Evolutionary conservation across 2,888 invertebrate species (phyloP), one percentile per base, ranked within the genome.

Genomic region (Standfussiana lucernea): DNA sequence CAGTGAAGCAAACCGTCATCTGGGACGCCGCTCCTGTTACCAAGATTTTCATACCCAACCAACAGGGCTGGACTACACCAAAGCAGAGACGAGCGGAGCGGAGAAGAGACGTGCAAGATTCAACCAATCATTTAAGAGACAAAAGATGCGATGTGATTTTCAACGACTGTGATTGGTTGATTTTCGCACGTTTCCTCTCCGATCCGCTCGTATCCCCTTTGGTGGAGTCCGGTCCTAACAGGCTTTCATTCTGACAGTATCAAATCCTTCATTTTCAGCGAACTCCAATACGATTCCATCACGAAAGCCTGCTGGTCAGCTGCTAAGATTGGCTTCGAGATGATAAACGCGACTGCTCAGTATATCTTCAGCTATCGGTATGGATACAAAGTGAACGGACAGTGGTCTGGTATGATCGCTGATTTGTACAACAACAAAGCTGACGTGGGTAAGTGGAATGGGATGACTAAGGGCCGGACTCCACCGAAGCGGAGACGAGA

Each of bases 381-480:
- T 69, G 95, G 95, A 0, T 95, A 93, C 82, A 91, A 93, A 68
- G 89, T 90, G 4, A 90, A 94, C 24, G 95, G 95, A 0, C 84
- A 85, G 24, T 95, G 95, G 95, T 93, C 92, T 3, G 95, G 95
- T 0, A 93, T 94, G 92, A 91, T 95, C 15, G 87, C 92, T 42
- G 94, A 95, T 70, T 75, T 95, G 0, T 79, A 91, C 0, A 86
- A 86, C 4, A 90, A 92, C 1, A 93, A 86, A 72, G 95, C 95
- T 53, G 94, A 94, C 83, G 80, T 95, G 53, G 95, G 95, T 95
- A 85, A 73, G 83, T 64, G n/a, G 8, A 40, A n/a, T 53, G 42
- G 42, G 42, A 42, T 13, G 13, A 42, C 11, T n/a, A n/a, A n/a
- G n/a, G n/a, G n/a, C n/a, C n/a, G n/a, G n/a, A n/a, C n/a, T n/a